Conservation (phyloP, 2,888 invertebrate species). For the Leucoma salicis region DNA sequence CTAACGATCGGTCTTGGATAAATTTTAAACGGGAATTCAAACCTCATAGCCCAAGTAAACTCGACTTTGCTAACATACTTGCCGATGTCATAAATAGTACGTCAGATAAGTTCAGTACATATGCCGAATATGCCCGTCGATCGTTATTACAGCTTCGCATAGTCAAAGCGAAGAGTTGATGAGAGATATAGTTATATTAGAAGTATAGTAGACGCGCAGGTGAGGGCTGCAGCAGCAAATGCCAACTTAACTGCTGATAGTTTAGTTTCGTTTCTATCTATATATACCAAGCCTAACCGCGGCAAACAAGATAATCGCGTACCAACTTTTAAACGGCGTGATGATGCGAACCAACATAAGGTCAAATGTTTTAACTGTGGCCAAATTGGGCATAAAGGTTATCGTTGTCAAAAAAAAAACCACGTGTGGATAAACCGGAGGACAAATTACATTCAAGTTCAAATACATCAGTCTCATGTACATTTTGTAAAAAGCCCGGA, state of each 20-base stretch:
- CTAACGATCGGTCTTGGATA: constrained; percentile 21
- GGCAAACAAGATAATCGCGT: background rate
- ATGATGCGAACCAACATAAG: background rate
- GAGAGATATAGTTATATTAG: constrained; percentile 5
- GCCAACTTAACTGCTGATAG: constrained; percentile 18
- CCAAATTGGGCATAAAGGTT: background rate
- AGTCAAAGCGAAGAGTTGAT: constrained; percentile 30
- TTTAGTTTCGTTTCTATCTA: constrained; percentile 28
- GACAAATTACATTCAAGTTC: no score
- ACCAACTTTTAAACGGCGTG: background rate
- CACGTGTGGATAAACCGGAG: no score
- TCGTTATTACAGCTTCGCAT: background rate
- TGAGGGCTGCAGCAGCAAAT: constrained; percentile 29
- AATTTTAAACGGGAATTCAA: constrained; percentile 12
- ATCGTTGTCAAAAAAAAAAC: background rate
- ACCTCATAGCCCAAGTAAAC: constrained; percentile 1
- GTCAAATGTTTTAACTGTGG: background rate
- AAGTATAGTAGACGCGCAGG: constrained; percentile 13
- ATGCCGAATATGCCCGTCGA: constrained; percentile 32
- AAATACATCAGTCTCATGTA: background rate
- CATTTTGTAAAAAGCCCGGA: constrained; percentile 1
- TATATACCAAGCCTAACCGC: constrained; percentile 20
- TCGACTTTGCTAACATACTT: constrained; percentile 13
- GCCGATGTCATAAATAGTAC: background rate
- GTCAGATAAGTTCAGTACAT: constrained; percentile 17